These are phyloP conservation scores for Nasonia longicornis DNA, from an alignment of 1,140 invertebrate genomes.

Conservation along the genomic window DNA sequence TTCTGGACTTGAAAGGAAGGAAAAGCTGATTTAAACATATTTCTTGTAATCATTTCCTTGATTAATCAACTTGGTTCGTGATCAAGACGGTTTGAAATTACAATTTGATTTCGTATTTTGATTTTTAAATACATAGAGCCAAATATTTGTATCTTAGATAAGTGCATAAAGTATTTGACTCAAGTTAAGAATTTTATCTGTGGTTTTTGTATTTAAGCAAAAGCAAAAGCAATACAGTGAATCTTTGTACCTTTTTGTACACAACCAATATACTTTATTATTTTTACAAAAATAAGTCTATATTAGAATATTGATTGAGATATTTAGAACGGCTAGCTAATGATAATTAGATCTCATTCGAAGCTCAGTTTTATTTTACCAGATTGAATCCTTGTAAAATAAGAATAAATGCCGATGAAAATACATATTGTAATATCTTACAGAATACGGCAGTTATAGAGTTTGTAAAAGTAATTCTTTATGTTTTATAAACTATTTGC, in stretches of 20 bases:
- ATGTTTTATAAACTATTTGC: conserved; percentile 10
- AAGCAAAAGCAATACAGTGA: not conserved
- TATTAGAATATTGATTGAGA: not conserved
- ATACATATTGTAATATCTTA: conserved; percentile 16
- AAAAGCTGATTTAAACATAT: not conserved
- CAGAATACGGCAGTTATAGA: conserved; percentile 11
- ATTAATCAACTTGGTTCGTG: not conserved
- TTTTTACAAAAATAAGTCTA: conserved; percentile 20
- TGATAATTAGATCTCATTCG: not conserved
- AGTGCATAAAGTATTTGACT: not conserved
- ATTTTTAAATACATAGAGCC: not conserved
- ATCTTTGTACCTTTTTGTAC: not conserved
- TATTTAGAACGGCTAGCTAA: not conserved
- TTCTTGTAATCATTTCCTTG: not conserved
- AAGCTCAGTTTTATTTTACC: not conserved
- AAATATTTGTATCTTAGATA: no score
- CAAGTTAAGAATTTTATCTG: no score
- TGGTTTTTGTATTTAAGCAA: not conserved
- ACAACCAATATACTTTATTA: conserved; percentile 15
- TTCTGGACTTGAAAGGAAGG: not conserved
- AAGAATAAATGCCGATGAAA: not conserved
- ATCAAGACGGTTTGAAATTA: not conserved
- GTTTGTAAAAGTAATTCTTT: conserved; percentile 6
- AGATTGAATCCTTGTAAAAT: not conserved
- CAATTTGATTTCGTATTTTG: not conserved